A percentile compares a stretch with the other conserved stretches of the same genome.
Evolutionary conservation across 2,888 invertebrate genomes (phyloP).

Genomic region (Cybosia mesomella): DNA sequence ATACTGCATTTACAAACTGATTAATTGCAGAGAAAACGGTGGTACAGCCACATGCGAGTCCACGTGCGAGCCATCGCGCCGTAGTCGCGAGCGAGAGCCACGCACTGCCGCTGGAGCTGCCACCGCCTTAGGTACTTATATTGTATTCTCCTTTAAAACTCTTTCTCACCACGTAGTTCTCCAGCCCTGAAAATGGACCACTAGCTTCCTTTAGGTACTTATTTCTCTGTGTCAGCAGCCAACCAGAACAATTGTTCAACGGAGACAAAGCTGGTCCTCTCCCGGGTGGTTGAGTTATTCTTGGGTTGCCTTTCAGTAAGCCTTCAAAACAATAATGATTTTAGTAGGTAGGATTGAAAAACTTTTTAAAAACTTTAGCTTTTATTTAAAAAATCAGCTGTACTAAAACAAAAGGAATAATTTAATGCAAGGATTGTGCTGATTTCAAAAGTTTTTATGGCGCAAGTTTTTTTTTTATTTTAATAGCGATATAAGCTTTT

Average conservation of each 20-base stretch:
- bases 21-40: constrained; percentile 78
- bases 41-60: constrained; percentile 75
- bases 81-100: constrained; percentile 78
- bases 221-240: background rate
- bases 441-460: too few relatives aligned
- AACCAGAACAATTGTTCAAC: background rate
- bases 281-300: background rate
- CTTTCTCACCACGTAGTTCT: background rate
- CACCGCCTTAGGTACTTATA: constrained; percentile 78
- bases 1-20: background rate
- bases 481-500: too few relatives aligned
- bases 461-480: too few relatives aligned
- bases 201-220: background rate
- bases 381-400: too few relatives aligned
- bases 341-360: background rate
- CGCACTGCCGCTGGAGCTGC: constrained; percentile 85
- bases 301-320: background rate
- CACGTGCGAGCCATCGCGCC: constrained; percentile 71
- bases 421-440: too few relatives aligned
- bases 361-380: too few relatives aligned
- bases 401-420: too few relatives aligned
- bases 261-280: background rate
- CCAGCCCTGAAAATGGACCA: too few relatives aligned
- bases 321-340: background rate
- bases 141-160: background rate